These are phyloP conservation scores for Diplolepis rosae DNA, from an alignment of 2,888 invertebrate genomes.

Conservation along the genomic window DNA sequence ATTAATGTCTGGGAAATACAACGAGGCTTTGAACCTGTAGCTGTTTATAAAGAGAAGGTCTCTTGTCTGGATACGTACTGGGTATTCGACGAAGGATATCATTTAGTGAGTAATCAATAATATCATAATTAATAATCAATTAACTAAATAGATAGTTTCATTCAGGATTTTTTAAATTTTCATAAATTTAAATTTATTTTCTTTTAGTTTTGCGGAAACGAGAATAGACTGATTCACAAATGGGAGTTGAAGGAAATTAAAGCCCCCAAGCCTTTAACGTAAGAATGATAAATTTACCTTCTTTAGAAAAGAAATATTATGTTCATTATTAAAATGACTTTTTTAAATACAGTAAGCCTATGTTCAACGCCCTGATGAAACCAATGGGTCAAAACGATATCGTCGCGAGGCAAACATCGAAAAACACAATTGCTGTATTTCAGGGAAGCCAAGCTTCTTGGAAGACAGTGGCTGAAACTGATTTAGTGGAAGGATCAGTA, in stretches of 20 bases:
- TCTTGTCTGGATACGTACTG: slow-evolving; percentile 67
- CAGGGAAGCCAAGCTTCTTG: slow-evolving; percentile 61
- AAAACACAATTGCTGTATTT: slow-evolving; percentile 67
- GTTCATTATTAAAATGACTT: no score
- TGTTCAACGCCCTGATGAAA: slow-evolving; percentile 64
- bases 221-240: slow-evolving; percentile 61
- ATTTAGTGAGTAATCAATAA: slow-evolving; percentile 55
- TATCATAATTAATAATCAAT: no score
- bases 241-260: slow-evolving; percentile 59
- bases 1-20: slow-evolving; percentile 71
- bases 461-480: slow-evolving; percentile 73
- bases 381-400: slow-evolving; percentile 54
- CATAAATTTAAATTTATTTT: not conserved
- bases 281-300: slow-evolving; percentile 8
- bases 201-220: slow-evolving; percentile 65
- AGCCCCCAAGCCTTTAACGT: slow-evolving; percentile 34
- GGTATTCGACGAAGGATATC: slow-evolving; percentile 57
- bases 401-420: slow-evolving; percentile 59
- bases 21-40: slow-evolving; percentile 56
- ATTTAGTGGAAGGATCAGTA: slow-evolving; percentile 74
- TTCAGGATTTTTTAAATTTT: not conserved
- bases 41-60: slow-evolving; percentile 63
- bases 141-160: not conserved
- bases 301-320: no score
- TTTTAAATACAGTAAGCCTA: slow-evolving; percentile 53